Conservation (phyloP, 2,113 vertebrate genomes). For the Eublepharis macularius region DNA sequence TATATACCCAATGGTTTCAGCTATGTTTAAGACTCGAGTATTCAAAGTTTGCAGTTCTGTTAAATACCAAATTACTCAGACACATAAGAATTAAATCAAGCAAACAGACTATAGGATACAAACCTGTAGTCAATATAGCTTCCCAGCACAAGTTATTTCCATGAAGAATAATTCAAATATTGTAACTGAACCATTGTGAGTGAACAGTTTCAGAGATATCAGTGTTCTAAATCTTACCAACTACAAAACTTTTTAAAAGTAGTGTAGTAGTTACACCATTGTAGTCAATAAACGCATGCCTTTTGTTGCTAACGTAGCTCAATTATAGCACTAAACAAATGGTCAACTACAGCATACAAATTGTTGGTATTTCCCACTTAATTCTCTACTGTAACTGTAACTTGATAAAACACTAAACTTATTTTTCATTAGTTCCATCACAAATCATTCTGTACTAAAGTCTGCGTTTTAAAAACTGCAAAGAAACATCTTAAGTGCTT, state of each 20-base stretch:
- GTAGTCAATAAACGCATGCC: background rate
- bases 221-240: background rate
- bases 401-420: background rate
- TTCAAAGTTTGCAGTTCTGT: background rate
- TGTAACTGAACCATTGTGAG: background rate
- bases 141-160: background rate
- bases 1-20: background rate
- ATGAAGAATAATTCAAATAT: background rate
- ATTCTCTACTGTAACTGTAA: background rate
- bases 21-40: background rate
- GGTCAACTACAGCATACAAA: no score
- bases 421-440: background rate
- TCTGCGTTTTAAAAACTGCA: background rate
- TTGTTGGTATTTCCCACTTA: background rate
- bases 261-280: background rate
- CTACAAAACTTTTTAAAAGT: background rate
- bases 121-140: background rate
- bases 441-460: background rate
- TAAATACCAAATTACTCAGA: background rate
- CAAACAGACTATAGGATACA: background rate
- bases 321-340: background rate
- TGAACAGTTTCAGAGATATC: background rate
- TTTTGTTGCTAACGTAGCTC: background rate
- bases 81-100: background rate
- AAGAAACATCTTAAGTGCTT: background rate